Conservation (phyloP, 2,888 invertebrate species). For the Zhengitettix transpicula region DNA sequence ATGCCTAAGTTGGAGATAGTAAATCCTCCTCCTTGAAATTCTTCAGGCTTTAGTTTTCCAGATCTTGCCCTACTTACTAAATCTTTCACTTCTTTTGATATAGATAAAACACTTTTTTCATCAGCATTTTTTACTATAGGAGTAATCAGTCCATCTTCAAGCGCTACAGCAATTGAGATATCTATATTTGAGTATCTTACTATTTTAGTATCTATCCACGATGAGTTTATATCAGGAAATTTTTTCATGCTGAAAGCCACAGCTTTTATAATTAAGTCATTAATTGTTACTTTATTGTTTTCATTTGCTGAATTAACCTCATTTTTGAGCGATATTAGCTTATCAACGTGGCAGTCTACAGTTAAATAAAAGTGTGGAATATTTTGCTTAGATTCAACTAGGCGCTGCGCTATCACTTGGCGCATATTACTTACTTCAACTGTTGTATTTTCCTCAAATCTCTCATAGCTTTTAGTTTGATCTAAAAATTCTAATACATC, state of each 20-base stretch:
- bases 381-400: too few relatives aligned
- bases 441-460: too few relatives aligned
- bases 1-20: constrained; percentile 91
- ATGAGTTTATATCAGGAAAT: background rate
- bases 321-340: too few relatives aligned
- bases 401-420: too few relatives aligned
- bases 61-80: background rate
- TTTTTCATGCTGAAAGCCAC: background rate
- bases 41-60: background rate
- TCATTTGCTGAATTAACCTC: background rate
- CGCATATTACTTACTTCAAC: too few relatives aligned
- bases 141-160: background rate
- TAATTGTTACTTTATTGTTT: background rate
- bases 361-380: too few relatives aligned
- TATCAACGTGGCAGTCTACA: too few relatives aligned
- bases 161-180: background rate
- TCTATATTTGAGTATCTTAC: background rate
- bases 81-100: background rate
- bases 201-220: background rate
- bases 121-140: background rate
- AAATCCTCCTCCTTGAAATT: constrained; percentile 50
- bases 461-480: background rate
- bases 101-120: background rate
- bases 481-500: background rate
- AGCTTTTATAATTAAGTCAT: background rate